Evolutionary conservation across 2,888 invertebrate genomes (phyloP).

Genomic region (Tuberolachnus salignus): DNA sequence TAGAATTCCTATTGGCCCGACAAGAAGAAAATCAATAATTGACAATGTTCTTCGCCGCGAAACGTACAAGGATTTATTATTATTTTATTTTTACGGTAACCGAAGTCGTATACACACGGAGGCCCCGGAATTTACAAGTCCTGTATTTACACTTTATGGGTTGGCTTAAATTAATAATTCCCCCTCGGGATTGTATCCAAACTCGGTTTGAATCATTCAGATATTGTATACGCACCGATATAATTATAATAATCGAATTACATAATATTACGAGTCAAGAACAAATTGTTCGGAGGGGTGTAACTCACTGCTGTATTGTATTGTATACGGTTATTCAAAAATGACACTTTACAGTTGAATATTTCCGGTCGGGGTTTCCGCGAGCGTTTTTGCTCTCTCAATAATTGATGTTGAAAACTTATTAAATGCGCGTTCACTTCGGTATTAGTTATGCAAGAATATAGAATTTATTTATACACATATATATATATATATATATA

Average conservation of each 20-base stretch:
- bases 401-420: slow-evolving; percentile 36
- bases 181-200: slow-evolving; percentile 33
- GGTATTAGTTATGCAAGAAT: slow-evolving; percentile 2
- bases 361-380: slow-evolving; percentile 13
- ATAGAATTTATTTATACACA: too few species aligned
- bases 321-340: slow-evolving; percentile 40
- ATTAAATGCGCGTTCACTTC: slow-evolving; percentile 38
- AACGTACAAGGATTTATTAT: too few species aligned
- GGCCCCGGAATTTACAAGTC: neutral
- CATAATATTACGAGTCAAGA: slow-evolving; percentile 38
- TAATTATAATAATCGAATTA: slow-evolving; percentile 54
- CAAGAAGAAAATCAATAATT: too few species aligned
- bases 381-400: slow-evolving; percentile 22
- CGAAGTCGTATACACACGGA: neutral
- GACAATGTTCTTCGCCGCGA: too few species aligned
- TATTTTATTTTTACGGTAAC: neutral
- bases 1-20: too few species aligned
- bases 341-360: slow-evolving; percentile 51
- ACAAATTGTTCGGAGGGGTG: slow-evolving; percentile 50
- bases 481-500: too few species aligned
- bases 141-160: slow-evolving; percentile 12
- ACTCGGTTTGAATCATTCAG: slow-evolving; percentile 40
- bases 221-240: slow-evolving; percentile 22
- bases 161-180: slow-evolving; percentile 42
- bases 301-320: too few species aligned